Evolutionary conservation across 2,888 invertebrate species (phyloP), one percentile per base, ranked within the genome.

Genomic region (Apamea crenata): DNA sequence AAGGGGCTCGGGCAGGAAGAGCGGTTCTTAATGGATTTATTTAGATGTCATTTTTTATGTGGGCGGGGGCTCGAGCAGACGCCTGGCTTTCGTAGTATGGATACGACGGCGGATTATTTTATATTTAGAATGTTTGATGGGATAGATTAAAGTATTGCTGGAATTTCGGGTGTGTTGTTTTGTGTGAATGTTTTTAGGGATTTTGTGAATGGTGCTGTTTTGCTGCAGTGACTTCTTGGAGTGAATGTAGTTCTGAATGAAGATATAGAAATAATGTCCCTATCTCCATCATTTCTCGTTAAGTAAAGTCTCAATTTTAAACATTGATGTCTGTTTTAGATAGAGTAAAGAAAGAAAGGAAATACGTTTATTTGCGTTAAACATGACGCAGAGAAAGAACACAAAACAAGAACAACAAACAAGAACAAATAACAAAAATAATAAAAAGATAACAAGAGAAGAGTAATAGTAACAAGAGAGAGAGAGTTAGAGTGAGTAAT

Each of bases 21-120:
- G 92, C 93, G 90, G 90, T 90, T 89, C 94, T 92, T 96, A 97
- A 97, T 97, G 96, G 96, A 96, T 96, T 96, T 96, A 97, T 97
- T 97, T 97, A 96, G 96, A 97, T 96, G 96, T 97, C 96, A 96
- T 96, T 96, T 97, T 97, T 96, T 96, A 96, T 96, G 96, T 97
- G 96, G 96, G 96, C 96, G 96, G 96, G 95, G 95, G 96, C 96
- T 95, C 90, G 87, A 92, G 89, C 94, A 92, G 95, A 94, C 94
- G 95, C 94, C 95, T 93, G 95, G 91, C 89, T 82, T 76, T 85
- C 81, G 83, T 93, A 92, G 82, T 90, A 78, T 95, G 96, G 96
- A 96, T 91, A 93, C 65, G 93, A 85, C 92, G 10, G 8, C 0
- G n/a, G 14, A 65, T 83, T 83, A 69, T 63, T 71, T 69, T 44